These are phyloP conservation scores for Alloplasta piceator DNA, from an alignment of 2,888 invertebrate species.

Conservation along the genomic window DNA sequence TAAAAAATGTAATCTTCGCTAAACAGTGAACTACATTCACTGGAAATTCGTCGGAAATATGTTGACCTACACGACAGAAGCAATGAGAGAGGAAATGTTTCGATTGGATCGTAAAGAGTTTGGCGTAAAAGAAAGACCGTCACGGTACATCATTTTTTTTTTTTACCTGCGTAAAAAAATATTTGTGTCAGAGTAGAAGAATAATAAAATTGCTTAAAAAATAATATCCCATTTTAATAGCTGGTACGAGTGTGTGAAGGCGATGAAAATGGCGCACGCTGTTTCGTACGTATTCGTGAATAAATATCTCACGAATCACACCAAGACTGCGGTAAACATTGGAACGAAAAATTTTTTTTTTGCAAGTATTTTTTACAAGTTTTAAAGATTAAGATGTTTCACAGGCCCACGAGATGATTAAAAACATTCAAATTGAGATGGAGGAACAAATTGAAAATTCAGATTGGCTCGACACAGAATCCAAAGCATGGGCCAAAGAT, in stretches of 20 bases:
- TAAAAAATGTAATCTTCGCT: too few relatives aligned
- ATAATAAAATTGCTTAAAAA: background rate
- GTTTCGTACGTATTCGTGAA: slow-evolving; percentile 53
- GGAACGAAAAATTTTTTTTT: too few relatives aligned
- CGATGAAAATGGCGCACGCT: slow-evolving; percentile 57
- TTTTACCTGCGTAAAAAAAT: too few relatives aligned
- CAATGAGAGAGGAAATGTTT: slow-evolving; percentile 31
- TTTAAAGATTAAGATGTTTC: too few relatives aligned
- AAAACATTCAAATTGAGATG: slow-evolving; percentile 84
- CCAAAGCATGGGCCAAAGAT: slow-evolving; percentile 83
- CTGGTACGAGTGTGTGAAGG: slow-evolving; percentile 57
- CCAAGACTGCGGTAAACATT: slow-evolving; percentile 43
- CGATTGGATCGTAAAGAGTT: slow-evolving; percentile 19
- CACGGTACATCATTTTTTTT: too few relatives aligned
- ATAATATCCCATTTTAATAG: slow-evolving; percentile 7
- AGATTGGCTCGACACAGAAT: slow-evolving; percentile 86
- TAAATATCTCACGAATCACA: slow-evolving; percentile 52
- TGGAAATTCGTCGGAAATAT: slow-evolving; percentile 61
- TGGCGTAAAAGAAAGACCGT: slow-evolving; percentile 37
- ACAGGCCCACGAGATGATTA: slow-evolving; percentile 84
- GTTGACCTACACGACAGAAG: slow-evolving; percentile 56
- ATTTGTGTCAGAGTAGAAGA: too few relatives aligned
- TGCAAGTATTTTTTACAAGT: too few relatives aligned
- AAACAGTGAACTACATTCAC: slow-evolving; percentile 63
- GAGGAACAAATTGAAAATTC: slow-evolving; percentile 83